A percentile compares a stretch with the other conserved stretches of the same genome.
Evolutionary conservation across 2,113 vertebrate species (phyloP).

Genomic region (Hystrix brachyura): DNA sequence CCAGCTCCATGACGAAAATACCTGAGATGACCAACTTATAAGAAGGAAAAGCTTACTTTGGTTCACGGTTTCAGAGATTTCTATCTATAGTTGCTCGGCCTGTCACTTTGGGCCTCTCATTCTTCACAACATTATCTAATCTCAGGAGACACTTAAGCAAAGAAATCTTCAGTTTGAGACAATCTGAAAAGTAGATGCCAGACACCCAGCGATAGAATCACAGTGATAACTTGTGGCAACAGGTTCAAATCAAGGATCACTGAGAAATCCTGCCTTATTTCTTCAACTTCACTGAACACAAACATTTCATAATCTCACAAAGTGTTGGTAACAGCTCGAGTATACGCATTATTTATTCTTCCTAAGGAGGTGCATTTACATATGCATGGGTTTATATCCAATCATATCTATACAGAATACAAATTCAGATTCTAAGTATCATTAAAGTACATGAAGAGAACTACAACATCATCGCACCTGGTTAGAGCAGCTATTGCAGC

Average conservation of each 20-base stretch:
- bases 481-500: background rate
- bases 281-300: conserved; percentile 20
- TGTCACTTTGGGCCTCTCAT: background rate
- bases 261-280: background rate
- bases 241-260: background rate
- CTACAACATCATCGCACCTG: background rate
- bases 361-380: conserved; percentile 42
- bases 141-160: background rate
- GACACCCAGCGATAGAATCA: background rate
- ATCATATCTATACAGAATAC: background rate
- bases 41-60: background rate
- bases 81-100: background rate
- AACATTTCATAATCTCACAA: conserved; percentile 14
- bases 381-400: background rate
- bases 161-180: background rate
- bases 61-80: background rate
- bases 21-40: background rate
- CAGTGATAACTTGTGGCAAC: background rate
- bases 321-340: background rate
- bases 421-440: background rate
- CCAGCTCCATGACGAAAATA: background rate
- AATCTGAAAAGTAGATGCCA: background rate
- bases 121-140: background rate
- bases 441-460: background rate
- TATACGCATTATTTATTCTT: background rate